A percentile compares a stretch with the other conserved stretches of the same genome.
These are phyloP conservation scores for Helicorthomorpha holstii DNA, from an alignment of 1,140 invertebrate species.

Conservation along the genomic window DNA sequence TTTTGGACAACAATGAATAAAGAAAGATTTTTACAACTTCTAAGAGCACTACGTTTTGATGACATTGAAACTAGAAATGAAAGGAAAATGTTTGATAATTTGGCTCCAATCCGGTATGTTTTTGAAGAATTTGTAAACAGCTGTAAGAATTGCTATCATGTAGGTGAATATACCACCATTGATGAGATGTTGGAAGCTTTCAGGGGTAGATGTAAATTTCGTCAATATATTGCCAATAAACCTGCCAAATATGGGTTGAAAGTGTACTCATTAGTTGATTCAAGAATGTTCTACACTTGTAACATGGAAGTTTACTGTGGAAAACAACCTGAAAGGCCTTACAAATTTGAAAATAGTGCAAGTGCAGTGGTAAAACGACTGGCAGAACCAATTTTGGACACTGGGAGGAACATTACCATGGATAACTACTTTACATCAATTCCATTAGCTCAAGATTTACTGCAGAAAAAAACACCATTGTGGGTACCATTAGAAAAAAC, in stretches of 20 bases:
- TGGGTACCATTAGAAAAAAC: neutral
- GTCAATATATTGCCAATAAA: slow-evolving; percentile 14
- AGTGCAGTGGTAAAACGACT: neutral
- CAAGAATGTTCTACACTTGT: slow-evolving; percentile 10
- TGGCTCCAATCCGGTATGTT: neutral
- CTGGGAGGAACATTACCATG: neutral
- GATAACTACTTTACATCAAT: slow-evolving; percentile 9
- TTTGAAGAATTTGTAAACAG: slow-evolving; percentile 9
- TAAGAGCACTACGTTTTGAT: neutral
- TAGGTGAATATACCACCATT: slow-evolving; percentile 10
- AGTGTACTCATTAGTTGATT: slow-evolving; percentile 12
- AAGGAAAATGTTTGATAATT: neutral
- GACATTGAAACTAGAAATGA: neutral
- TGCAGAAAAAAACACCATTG: neutral
- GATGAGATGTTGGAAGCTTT: slow-evolving; percentile 16
- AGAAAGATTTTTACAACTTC: neutral
- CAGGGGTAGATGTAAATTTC: slow-evolving; percentile 12
- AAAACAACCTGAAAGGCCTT: slow-evolving; percentile 8
- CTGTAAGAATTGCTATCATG: slow-evolving; percentile 5
- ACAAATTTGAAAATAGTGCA: slow-evolving; percentile 6
- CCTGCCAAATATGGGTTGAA: slow-evolving; percentile 16
- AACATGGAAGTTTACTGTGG: slow-evolving; percentile 13
- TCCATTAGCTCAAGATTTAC: neutral
- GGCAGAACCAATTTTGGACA: neutral
- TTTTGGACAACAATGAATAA: neutral